Evolutionary conservation across 2,888 invertebrate species (phyloP).

Genomic region (Beris chalybata): DNA sequence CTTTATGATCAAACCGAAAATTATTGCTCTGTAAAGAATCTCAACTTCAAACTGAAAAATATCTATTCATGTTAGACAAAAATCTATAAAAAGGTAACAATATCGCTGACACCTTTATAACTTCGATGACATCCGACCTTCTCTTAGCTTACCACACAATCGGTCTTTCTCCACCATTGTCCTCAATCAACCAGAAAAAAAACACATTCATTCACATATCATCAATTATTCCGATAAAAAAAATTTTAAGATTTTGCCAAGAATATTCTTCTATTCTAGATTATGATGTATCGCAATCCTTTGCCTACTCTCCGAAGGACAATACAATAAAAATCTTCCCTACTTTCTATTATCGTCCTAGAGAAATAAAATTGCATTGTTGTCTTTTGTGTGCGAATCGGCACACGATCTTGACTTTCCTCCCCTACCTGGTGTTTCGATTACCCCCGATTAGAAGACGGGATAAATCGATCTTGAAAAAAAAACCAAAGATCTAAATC

Average conservation of each 20-base stretch:
- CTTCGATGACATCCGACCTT: no score
- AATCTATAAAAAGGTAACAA: no score
- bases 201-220: neutral
- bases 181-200: no score
- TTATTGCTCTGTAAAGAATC: no score
- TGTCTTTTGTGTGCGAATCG: conserved; percentile 19
- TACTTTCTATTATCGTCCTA: neutral
- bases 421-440: neutral
- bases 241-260: conserved; percentile 6
- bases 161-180: no score
- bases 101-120: no score
- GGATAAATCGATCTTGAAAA: conserved; percentile 21
- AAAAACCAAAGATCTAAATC: conserved; percentile 21
- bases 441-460: conserved; percentile 11
- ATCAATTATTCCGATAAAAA: conserved; percentile 11
- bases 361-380: neutral
- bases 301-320: neutral
- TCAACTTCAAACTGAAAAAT: no score
- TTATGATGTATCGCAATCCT: conserved; percentile 6
- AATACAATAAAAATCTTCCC: neutral
- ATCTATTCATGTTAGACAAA: no score
- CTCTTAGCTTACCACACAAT: no score
- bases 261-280: conserved; percentile 7
- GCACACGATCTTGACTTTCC: conserved; percentile 28
- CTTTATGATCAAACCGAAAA: no score